A percentile compares a stretch with the other conserved stretches of the same genome.
Evolutionary conservation across 2,113 vertebrate genomes (phyloP).

Genomic region (Caloenas nicobarica): DNA sequence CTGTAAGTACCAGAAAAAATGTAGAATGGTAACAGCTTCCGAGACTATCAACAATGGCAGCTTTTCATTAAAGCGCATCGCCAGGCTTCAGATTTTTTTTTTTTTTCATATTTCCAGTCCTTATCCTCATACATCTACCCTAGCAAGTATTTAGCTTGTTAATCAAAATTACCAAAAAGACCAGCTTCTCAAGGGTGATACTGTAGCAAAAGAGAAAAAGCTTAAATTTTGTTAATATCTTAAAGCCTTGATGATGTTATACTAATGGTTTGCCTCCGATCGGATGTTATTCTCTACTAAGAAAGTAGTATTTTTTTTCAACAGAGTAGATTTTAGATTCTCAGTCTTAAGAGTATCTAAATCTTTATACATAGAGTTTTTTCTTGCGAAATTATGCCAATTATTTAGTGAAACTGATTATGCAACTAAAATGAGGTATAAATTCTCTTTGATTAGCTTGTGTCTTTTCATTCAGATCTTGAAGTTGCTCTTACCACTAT

Average conservation of each 20-base stretch:
- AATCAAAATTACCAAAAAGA: neutral
- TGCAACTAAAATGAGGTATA: neutral
- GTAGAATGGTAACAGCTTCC: neutral
- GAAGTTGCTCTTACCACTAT: neutral
- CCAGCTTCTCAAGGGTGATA: neutral
- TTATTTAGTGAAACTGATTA: neutral
- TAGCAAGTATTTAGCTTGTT: neutral
- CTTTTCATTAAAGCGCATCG: rapidly evolving
- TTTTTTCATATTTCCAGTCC: neutral
- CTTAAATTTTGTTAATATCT: neutral
- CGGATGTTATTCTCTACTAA: neutral
- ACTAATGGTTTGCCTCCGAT: neutral
- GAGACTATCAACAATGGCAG: neutral
- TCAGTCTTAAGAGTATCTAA: neutral
- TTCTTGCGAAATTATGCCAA: neutral
- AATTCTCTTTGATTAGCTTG: neutral
- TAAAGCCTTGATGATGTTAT: neutral
- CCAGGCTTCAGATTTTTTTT: neutral
- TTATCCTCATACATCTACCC: neutral
- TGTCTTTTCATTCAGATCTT: neutral
- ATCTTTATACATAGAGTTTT: neutral
- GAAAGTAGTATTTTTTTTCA: neutral
- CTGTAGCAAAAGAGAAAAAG: neutral
- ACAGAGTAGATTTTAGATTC: neutral
- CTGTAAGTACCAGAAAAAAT: neutral